Conservation (phyloP, 2,888 invertebrate genomes). For the Eupithecia subfuscata region DNA sequence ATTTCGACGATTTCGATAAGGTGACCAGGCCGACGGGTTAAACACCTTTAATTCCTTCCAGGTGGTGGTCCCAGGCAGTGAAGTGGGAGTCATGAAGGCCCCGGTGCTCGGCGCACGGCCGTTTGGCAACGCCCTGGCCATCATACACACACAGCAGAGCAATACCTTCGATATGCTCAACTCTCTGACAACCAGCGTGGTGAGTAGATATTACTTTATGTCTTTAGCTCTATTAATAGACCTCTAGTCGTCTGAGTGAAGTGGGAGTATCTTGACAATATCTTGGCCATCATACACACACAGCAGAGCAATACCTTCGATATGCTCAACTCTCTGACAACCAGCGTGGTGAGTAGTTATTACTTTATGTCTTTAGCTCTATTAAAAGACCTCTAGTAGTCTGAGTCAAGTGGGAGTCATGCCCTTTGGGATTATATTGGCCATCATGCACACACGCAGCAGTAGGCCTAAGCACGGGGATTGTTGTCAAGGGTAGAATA, state of each 20-base stretch:
- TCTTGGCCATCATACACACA: conserved; percentile 81
- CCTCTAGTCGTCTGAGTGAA: too few species aligned
- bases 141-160: conserved; percentile 82
- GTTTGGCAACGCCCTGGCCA: conserved; percentile 77
- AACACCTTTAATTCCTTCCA: conserved; percentile 41
- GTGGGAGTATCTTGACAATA: too few species aligned
- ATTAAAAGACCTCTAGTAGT: too few species aligned
- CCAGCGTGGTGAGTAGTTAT: conserved; percentile 68
- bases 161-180: conserved; percentile 82
- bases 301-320: conserved; percentile 82
- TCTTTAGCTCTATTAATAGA: too few species aligned
- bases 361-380: too few species aligned
- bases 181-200: conserved; percentile 80
- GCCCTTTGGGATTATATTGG: too few species aligned
- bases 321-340: conserved; percentile 81
- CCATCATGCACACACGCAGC: too few species aligned
- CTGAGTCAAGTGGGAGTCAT: too few species aligned
- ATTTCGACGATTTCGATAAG: too few species aligned
- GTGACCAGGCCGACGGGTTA: not conserved
- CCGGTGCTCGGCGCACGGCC: conserved; percentile 75
- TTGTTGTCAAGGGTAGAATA: too few species aligned
- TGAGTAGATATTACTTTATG: conserved; percentile 42
- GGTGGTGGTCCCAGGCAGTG: conserved; percentile 74
- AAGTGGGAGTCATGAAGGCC: conserved; percentile 76
- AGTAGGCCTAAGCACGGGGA: too few species aligned